These are phyloP conservation scores for Bombus pascuorum DNA, from an alignment of 1,140 invertebrate genomes.

Conservation along the genomic window DNA sequence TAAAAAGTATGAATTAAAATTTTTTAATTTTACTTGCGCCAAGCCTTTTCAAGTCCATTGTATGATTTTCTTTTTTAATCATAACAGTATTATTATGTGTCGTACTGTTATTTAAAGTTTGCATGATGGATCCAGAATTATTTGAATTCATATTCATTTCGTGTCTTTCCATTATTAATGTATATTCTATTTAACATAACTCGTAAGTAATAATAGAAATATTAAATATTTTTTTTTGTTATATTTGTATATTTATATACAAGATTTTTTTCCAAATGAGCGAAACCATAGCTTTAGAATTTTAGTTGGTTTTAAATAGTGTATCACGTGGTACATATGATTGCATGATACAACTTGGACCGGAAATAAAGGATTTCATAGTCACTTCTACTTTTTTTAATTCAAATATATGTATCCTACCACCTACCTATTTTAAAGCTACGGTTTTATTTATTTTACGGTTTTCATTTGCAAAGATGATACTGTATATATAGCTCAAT, in stretches of 20 bases:
- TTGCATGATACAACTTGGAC: neutral
- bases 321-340: neutral
- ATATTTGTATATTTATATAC: neutral
- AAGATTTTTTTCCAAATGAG: neutral
- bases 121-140: neutral
- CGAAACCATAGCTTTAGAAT: neutral
- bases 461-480: neutral
- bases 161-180: neutral
- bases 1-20: neutral
- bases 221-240: neutral
- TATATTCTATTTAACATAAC: neutral
- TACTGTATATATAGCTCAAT: neutral
- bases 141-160: neutral
- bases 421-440: neutral
- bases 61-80: neutral
- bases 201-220: neutral
- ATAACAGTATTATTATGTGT: neutral
- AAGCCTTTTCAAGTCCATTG: slow-evolving; percentile 20
- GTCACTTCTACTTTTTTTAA: neutral
- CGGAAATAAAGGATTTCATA: neutral
- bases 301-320: neutral
- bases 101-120: neutral
- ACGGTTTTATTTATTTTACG: no score
- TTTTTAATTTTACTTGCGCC: slow-evolving; percentile 30
- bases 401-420: no score